Conservation (phyloP, 2,888 invertebrate genomes). For the Parnassius smintheus region DNA sequence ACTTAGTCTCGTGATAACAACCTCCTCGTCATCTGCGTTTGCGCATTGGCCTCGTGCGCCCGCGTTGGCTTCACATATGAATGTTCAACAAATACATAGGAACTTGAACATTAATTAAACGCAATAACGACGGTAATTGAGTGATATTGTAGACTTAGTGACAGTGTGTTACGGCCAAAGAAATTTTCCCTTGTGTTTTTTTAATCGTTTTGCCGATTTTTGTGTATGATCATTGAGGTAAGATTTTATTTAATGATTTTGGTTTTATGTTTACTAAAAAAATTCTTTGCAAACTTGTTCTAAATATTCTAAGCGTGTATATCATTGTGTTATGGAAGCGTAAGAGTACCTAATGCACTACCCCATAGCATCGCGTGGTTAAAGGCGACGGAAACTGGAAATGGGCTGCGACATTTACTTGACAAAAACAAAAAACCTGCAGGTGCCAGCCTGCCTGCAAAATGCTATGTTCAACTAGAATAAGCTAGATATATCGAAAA, state of each 20-base stretch:
- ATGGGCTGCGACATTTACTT: too few species aligned
- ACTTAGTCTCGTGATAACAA: conserved; percentile 61
- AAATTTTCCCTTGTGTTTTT: conserved; percentile 17
- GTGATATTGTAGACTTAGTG: conserved; percentile 28
- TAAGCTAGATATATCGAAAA: too few species aligned
- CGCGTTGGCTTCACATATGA: conserved; percentile 43
- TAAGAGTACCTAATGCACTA: too few species aligned
- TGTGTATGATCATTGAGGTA: conserved; percentile 13
- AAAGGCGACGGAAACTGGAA: too few species aligned
- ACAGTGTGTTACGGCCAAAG: conserved; percentile 9
- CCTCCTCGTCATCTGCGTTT: conserved; percentile 55
- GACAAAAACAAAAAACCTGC: too few species aligned
- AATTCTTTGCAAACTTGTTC: too few species aligned
- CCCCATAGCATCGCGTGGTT: too few species aligned
- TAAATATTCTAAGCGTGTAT: too few species aligned
- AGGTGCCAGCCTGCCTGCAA: too few species aligned
- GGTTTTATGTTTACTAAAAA: too few species aligned
- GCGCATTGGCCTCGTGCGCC: conserved; percentile 63
- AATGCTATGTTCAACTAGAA: too few species aligned
- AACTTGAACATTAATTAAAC: conserved; percentile 24
- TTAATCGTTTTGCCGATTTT: conserved; percentile 6
- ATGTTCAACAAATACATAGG: conserved; percentile 7
- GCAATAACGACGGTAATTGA: conserved; percentile 30
- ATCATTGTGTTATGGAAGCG: too few species aligned
- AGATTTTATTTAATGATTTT: not conserved